Conservation (phyloP, 2,113 vertebrate species). For the Sitta europaea region DNA sequence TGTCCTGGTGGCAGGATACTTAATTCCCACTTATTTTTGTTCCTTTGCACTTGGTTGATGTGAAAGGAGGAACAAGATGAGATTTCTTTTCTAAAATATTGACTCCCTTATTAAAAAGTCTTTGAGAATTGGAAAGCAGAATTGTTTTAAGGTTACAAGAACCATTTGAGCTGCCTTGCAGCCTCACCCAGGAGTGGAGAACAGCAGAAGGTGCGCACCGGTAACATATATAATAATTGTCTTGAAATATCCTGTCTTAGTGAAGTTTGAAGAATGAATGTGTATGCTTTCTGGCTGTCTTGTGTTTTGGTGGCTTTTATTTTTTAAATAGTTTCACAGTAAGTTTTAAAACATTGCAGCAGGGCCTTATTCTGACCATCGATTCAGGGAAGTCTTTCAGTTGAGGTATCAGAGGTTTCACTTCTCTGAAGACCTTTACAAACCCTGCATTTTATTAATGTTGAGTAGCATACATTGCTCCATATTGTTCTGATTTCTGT, state of each 20-base stretch:
- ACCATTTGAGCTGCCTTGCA: background rate
- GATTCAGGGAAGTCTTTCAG: background rate
- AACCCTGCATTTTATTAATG: background rate
- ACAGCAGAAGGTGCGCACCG: background rate
- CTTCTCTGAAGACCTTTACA: background rate
- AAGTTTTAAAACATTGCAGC: background rate
- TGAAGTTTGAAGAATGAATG: conserved; percentile 19
- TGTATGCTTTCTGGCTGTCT: background rate
- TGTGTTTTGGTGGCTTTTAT: background rate
- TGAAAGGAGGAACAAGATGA: background rate
- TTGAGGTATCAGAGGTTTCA: background rate
- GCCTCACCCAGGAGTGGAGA: background rate
- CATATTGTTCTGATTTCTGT: rapidly evolving
- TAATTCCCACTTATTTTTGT: background rate
- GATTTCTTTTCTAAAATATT: background rate
- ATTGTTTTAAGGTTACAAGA: background rate
- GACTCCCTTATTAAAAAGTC: background rate
- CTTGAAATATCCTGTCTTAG: conserved; percentile 6
- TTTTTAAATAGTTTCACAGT: background rate
- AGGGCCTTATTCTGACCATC: background rate
- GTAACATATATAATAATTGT: background rate
- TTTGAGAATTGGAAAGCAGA: background rate
- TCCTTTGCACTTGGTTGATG: background rate
- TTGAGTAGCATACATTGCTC: background rate
- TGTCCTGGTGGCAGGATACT: background rate